These are phyloP conservation scores for Todiramphus chloris DNA, from an alignment of 2,113 vertebrate species.

Conservation along the genomic window DNA sequence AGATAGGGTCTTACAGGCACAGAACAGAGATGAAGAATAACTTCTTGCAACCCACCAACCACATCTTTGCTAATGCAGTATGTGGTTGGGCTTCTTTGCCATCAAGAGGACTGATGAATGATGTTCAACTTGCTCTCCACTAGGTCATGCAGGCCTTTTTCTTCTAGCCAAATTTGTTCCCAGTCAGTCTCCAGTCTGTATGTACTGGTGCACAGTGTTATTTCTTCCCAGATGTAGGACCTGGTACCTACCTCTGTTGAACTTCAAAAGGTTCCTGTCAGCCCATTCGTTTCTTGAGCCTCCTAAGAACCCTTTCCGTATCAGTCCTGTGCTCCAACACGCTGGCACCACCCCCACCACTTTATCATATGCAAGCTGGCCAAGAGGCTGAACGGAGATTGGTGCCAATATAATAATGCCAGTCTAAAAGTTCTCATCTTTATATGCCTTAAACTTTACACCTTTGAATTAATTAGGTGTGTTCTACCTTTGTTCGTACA, in stretches of 20 bases:
- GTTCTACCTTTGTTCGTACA: neutral
- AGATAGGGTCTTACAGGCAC: neutral
- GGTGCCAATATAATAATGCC: neutral
- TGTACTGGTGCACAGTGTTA: fast-evolving
- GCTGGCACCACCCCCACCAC: neutral
- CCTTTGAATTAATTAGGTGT: neutral
- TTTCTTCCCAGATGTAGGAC: neutral
- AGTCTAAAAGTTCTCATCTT: neutral
- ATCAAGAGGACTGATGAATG: neutral
- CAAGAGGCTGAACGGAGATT: neutral
- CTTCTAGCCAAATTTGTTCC: neutral
- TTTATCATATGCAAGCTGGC: neutral
- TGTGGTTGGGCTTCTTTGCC: neutral
- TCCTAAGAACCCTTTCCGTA: neutral
- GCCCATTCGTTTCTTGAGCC: neutral
- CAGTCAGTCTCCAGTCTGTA: neutral
- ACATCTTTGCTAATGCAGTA: neutral
- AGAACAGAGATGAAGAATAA: neutral
- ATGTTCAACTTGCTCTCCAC: neutral
- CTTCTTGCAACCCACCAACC: neutral
- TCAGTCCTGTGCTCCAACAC: neutral
- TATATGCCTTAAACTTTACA: neutral
- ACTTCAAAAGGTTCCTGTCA: neutral
- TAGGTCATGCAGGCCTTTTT: neutral
- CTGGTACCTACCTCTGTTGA: neutral